Base-by-base conservation (phyloP, 2,113 vertebrate species). In the Crotophaga sulcirostris region DNA sequence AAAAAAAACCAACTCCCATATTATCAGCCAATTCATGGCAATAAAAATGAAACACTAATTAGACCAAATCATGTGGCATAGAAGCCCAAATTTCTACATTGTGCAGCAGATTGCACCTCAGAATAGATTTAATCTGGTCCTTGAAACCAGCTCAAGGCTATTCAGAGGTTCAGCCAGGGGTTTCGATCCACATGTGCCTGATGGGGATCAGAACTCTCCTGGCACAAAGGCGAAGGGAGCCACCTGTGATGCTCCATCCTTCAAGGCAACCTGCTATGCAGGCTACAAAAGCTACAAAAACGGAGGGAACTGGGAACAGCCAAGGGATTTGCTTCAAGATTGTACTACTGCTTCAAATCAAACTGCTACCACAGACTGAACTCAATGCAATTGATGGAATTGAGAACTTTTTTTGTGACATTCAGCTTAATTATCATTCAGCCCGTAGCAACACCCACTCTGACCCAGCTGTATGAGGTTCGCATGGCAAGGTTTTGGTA, bases 181-280 rank as follows among this genome's bases (percentile, higher is more conserved):
- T 18, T 90, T 44, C 0, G 0, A 77, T 20, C 29, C 9, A 3
- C 3, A 1, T 0, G 1, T 18, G 11, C 12, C 52, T 3, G 3
- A 40, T 40, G 25, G 23, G 58, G 34, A 60, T 38, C 34, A 62
- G 24, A 38, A 38, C 34, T 62, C 23, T 16, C 59, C 17, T 24
- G 10, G 66, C 29, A 23, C 34, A 38, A 34, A 72, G 54, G n/a
- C 16, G 44, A 60, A 66, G 21, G 12, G 36, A 88, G 34, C 18
- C 8, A 4, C 36, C 36, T 21, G 14, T 3, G 7, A 6, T 5
- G 17, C 77, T 47, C 26, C 9, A 1, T 9, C 64, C 77, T 6
- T 3, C 17, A 11, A 42, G 12, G 23, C 21, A 38, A 74, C 55
- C 44, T 62, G 52, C 9, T 74, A 3, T 17, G 3, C 60, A 58